Percentiles rank a stretch among this genome's conserved stretches.
Evolutionary conservation across 2,888 invertebrate genomes (phyloP).

Genomic region (Lapara coniferarum): DNA sequence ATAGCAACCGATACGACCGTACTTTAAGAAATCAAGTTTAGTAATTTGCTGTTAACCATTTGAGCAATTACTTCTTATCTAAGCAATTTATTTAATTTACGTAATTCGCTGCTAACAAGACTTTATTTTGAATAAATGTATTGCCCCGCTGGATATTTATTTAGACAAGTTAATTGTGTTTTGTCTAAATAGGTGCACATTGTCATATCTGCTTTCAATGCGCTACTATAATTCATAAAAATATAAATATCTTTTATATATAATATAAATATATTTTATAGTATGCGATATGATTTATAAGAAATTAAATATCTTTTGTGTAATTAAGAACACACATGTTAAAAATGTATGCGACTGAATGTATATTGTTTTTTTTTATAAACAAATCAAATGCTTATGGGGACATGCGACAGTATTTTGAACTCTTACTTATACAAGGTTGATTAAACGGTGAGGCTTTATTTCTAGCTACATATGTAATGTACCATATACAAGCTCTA

Average conservation of each 20-base stretch:
- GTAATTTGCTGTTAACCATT: conserved; percentile 32
- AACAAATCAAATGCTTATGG: too few species aligned
- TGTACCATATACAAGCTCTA: too few species aligned
- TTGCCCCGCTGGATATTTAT: neutral
- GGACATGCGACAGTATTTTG: too few species aligned
- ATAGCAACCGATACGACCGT: neutral
- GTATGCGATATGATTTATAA: neutral
- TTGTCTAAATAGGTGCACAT: neutral
- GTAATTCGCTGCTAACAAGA: conserved; percentile 16
- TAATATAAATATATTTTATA: too few species aligned
- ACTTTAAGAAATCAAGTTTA: conserved; percentile 30
- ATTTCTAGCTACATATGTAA: too few species aligned
- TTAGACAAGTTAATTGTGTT: neutral
- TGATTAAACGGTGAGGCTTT: too few species aligned
- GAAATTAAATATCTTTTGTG: too few species aligned
- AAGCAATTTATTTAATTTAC: conserved; percentile 37
- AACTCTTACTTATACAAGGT: too few species aligned
- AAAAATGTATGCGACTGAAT: too few species aligned
- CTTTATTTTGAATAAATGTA: conserved; percentile 1
- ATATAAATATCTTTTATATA: too few species aligned
- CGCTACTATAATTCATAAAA: neutral
- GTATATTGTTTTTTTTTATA: too few species aligned
- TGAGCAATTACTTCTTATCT: conserved; percentile 37
- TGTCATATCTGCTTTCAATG: neutral
- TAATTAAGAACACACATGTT: too few species aligned